These are phyloP conservation scores for Equus quagga DNA, from an alignment of 2,113 vertebrate species.

Conservation along the genomic window DNA sequence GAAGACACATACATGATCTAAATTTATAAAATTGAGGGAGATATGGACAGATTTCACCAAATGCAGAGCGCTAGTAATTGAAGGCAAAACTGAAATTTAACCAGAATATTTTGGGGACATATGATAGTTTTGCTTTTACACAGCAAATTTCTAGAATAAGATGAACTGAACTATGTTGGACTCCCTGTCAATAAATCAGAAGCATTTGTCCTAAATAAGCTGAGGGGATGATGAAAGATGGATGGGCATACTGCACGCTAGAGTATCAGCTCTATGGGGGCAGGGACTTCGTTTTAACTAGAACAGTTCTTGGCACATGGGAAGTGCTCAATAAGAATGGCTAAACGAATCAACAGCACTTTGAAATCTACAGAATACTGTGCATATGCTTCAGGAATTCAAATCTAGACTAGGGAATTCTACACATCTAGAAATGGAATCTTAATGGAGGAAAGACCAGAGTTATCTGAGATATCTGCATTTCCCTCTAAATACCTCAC, in stretches of 20 bases:
- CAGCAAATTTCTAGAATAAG: neutral
- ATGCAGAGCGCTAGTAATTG: neutral
- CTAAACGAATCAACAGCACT: conserved; percentile 18
- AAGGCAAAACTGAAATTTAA: conserved; percentile 48
- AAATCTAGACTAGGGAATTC: conserved; percentile 13
- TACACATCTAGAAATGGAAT: conserved; percentile 23
- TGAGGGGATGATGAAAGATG: neutral
- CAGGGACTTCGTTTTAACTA: neutral
- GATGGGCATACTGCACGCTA: neutral
- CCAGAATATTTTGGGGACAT: neutral
- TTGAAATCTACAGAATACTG: conserved; percentile 25
- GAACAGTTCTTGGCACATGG: neutral
- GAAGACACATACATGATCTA: neutral
- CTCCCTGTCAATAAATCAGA: neutral
- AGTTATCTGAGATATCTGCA: neutral
- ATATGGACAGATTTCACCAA: conserved; percentile 7
- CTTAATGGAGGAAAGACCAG: neutral
- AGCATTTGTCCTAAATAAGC: neutral
- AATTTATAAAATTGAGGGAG: neutral
- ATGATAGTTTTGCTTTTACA: conserved; percentile 13
- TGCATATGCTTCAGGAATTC: neutral
- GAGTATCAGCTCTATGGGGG: neutral
- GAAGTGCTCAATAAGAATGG: neutral
- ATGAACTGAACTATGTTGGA: neutral
- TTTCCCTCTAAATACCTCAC: conserved; percentile 46